Evolutionary conservation across 2,113 vertebrate species (phyloP), one percentile per base, ranked within the genome.

Genomic region (Scolopax mira): DNA sequence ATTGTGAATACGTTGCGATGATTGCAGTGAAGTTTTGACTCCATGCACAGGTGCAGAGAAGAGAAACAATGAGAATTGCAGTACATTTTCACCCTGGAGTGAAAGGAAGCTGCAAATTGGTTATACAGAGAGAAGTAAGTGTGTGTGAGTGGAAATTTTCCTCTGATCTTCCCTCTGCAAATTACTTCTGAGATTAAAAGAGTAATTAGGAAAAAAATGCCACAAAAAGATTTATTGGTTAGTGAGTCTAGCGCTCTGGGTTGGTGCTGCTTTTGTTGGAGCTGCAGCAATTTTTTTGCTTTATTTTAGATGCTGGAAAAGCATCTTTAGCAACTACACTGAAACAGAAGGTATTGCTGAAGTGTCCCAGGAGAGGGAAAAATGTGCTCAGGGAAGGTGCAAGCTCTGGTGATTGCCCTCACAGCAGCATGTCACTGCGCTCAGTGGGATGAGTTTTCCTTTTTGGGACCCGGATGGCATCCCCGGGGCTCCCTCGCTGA

Each of bases 101-200:
- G 71, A 90, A 65, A 89, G 77, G 84, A 92, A 94, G 41, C 61
- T 79, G 37, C 5, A 16, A 57, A 89, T 77, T 73, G 39, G 11
- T 54, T 85, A 62, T 1, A 49, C 5, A 94, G 30, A 60, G 37
- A 85, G 64, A 85, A 83, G 6, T 22, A 85, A 82, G 52, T 35
- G 37, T 71, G 48, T 79, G 35, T 41, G 79, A 93, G 67, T 22
- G 14, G 71, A 65, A 65, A 65, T 61, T 82, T 90, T 78, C 46
- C 16, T 51, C 78, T 72, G 54, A 51, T 95, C 39, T 89, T 91
- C 49, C 9, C 18, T 83, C 60, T 86, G 61, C 58, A 95, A 94
- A 88, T 85, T 95, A 78, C 70, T 91, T 89, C 54, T 51, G 60
- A 80, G 79, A 89, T 93, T 94, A 91, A 90, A 94, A 70, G 14